Base-by-base conservation (phyloP, 2,113 vertebrate species). In the Seriola quinqueradiata region DNA sequence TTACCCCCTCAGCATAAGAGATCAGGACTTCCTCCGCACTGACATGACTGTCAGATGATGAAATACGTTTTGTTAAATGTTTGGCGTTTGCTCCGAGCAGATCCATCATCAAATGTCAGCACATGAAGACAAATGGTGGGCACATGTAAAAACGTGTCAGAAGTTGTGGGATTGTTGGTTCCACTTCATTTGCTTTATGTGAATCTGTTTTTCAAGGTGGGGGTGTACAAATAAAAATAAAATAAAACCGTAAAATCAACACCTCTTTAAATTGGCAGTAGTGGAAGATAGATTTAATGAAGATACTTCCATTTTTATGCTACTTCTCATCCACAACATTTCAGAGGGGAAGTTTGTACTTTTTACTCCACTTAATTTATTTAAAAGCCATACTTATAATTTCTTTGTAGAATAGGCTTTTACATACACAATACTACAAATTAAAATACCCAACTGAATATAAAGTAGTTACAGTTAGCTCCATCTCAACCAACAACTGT, bases 1-100 rank as follows among this genome's bases (percentile, higher is more conserved):
- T 66, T 71, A 57, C 57, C 65, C 57, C 38, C 28, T 61, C 36
- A 38, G 52, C 28, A 66, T 50, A 55, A 77, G 32, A 71, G 44
- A 75, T 59, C 59, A 79, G 68, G 34, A 23, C 67, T 57, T 70
- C 82, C 79, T 73, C 82, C 77, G 67, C 76, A 63, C 55, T 17
- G 42, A 59, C 61, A 52, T 8, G 65, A 64, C 78, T 78, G 54
- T 72, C 68, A 60, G 75, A 70, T 78, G 50, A 70, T 74, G 64
- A 74, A 70, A 70, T 76, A 48, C 17, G 44, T 67, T 63, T 65
- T 69, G 21, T 44, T 68, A 16, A 78, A 82, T 68, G 58, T 54
- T 40, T 66, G 38, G 55, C 32, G 9, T 68, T 50, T 64, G 44
- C 28, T 25, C 44, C n/a, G 67, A 17, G 48, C 68, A 61, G 34